Conservation (phyloP, 2,797 vertebrate species). For the Diplodus puntazzo region DNA sequence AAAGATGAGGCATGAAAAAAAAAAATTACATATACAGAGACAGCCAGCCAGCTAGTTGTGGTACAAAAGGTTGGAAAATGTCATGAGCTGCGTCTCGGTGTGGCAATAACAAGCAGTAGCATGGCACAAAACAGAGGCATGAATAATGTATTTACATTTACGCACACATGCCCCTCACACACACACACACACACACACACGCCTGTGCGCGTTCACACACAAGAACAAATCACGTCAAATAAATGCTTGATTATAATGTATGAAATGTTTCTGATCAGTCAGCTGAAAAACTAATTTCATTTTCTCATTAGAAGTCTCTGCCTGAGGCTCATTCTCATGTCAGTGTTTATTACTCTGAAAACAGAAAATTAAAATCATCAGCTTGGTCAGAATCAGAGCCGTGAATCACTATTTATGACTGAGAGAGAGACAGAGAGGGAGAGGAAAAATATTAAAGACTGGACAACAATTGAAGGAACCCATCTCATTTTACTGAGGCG, state of each 20-base stretch:
- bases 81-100: slow-evolving; percentile 68
- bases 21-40: slow-evolving; percentile 51
- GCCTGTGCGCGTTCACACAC: slow-evolving; percentile 22
- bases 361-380: slow-evolving; percentile 98
- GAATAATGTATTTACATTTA: slow-evolving; percentile 77
- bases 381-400: slow-evolving; percentile 89
- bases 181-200: slow-evolving; percentile 44
- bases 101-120: slow-evolving; percentile 70
- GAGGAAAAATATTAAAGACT: slow-evolving; percentile 67
- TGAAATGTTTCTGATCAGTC: slow-evolving; percentile 99
- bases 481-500: slow-evolving; percentile 80
- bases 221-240: slow-evolving; percentile 85
- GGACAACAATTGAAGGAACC: slow-evolving; percentile 82
- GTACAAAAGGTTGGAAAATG: slow-evolving; percentile 76
- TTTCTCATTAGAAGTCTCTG: slow-evolving; percentile 97
- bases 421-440: slow-evolving; percentile 42
- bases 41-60: slow-evolving; percentile 57
- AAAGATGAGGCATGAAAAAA: slow-evolving; percentile 59
- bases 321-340: slow-evolving; percentile 94
- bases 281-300: slow-evolving; percentile 99
- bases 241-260: slow-evolving; percentile 99
- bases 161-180: slow-evolving; percentile 32
- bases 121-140: slow-evolving; percentile 69
- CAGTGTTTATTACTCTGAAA: slow-evolving; percentile 99
- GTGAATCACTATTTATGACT: slow-evolving; percentile 84